Evolutionary conservation across 2,113 vertebrate genomes (phyloP), one percentile per base, ranked within the genome.

Genomic region (Parus major): DNA sequence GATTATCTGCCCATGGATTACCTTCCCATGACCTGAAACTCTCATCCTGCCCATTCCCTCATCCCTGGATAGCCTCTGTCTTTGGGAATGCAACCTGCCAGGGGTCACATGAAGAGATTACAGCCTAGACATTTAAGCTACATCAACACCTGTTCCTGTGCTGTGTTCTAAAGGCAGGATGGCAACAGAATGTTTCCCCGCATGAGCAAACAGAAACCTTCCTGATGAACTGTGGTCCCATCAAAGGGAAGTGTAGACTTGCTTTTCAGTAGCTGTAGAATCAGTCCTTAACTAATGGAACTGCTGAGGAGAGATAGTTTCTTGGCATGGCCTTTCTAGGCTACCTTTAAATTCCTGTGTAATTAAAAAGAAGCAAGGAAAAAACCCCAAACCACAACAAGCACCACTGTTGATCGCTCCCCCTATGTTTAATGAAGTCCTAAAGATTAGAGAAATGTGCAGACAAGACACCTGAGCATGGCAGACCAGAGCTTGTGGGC

Each of bases 321-420:
- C 55, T 91, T 93, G 78, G 66, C 79, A 36, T n/a, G 20, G 47
- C 24, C 47, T 81, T 92, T 52, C 33, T n/a, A 41, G 11, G 8
- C 36, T 59, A 17, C 68, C 27, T 90, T 86, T 73, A 90, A 90
- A 86, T 88, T 83, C 87, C 56, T 82, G 39, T 63, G 44, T 94
- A 92, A 94, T 95, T 95, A 90, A 94, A 93, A 73, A 95, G 76
- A 88, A 90, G 52, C 55, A 56, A 93, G 31, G 35, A 50, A 92
- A 91, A 94, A 86, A 19, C 0, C 24, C 66, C 68, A 95, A 88
- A 86, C 85, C 90, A 92, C 93, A 96, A 86, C 55, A 96, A 90
- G 75, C 33, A 92, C 23, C 21, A 11, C 9, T 65, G 95, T 77
- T 83, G 95, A 90, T 86, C 90, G 56, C 52, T 91, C 52, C n/a